Conservation (phyloP, 2,888 invertebrate genomes). For the Byasa hedistus region DNA sequence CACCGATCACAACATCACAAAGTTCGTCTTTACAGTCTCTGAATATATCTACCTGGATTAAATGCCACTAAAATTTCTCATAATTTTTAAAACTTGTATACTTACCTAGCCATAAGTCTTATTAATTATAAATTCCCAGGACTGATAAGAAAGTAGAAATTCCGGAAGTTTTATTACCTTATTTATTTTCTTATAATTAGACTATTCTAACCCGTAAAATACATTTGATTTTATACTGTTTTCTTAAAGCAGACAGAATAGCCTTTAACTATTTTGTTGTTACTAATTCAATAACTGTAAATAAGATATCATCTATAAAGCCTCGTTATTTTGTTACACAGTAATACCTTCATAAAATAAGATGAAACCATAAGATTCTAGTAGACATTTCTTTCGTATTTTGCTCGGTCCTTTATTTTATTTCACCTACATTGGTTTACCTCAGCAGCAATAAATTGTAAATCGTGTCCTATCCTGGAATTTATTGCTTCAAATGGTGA, state of each 20-base stretch:
- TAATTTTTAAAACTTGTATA: background rate
- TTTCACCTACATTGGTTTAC: constrained; percentile 22
- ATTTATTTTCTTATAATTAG: no score
- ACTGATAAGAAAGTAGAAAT: no score
- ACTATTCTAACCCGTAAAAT: no score
- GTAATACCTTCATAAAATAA: background rate
- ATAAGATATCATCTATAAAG: background rate
- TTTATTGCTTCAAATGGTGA: constrained; percentile 25
- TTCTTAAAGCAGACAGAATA: no score
- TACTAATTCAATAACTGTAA: background rate
- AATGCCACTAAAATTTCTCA: background rate
- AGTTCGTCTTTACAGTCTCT: background rate
- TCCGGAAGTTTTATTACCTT: no score
- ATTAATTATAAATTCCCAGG: no score
- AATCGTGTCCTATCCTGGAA: constrained; percentile 19
- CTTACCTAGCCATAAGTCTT: no score
- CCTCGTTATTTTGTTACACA: background rate
- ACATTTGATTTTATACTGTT: no score
- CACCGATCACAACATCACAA: no score
- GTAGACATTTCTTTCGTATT: constrained; percentile 8
- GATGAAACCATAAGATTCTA: constrained; percentile 2
- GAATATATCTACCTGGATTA: background rate
- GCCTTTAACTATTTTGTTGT: no score
- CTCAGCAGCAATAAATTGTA: constrained; percentile 25
- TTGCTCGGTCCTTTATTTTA: constrained; percentile 18